Conservation (phyloP, 2,888 invertebrate genomes). For the Apamea crenata region DNA sequence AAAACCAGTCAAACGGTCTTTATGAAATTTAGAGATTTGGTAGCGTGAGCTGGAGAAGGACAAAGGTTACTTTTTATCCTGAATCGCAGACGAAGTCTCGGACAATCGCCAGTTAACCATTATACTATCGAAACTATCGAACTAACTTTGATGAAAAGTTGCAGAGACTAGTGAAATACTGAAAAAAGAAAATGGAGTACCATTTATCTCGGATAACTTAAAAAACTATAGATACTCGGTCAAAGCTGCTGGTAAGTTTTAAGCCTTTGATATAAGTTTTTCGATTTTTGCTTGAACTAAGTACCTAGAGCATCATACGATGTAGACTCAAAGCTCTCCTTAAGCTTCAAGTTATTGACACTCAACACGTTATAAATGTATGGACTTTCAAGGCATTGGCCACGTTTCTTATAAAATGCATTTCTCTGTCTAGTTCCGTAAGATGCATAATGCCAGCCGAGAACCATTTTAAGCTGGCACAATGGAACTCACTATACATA, state of each 20-base stretch:
- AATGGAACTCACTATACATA: neutral
- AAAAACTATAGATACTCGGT: neutral
- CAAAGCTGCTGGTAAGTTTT: neutral
- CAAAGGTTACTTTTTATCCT: neutral
- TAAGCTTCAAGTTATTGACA: neutral
- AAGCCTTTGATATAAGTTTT: neutral
- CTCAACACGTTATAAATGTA: neutral
- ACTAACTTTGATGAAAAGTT: neutral
- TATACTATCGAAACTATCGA: neutral
- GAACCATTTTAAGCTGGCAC: neutral
- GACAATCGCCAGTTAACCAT: neutral
- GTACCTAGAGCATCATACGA: constrained; percentile 1
- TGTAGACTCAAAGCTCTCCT: neutral
- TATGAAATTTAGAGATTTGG: neutral
- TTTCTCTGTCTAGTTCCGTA: neutral
- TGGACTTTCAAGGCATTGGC: neutral
- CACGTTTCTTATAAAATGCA: neutral
- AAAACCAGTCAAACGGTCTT: neutral
- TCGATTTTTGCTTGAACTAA: neutral
- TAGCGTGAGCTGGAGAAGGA: too few species aligned
- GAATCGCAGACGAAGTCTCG: neutral
- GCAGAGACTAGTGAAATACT: neutral
- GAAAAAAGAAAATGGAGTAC: neutral
- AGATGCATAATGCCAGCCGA: neutral
- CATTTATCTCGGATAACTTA: neutral